Evolutionary conservation across 92 coral and sea anemone species (phyloP), one percentile per base, ranked within the genome.

Genomic region (Epizoanthus scotinus): DNA sequence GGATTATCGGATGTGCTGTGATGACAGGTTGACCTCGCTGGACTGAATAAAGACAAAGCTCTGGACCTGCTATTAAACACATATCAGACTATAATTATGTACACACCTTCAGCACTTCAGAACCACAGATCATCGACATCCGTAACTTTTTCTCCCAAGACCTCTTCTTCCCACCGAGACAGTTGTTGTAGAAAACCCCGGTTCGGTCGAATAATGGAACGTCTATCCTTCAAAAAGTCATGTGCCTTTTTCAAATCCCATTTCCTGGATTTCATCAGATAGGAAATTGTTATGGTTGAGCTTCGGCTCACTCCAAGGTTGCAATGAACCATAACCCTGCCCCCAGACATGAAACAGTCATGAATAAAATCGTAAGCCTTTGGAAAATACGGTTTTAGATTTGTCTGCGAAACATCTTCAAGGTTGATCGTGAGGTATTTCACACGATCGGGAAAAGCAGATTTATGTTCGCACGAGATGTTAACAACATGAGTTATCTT

Each of bases 261-360:
- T 17, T 88, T 86, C 25, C 88, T 83, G 28, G 94, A 85, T 58
- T 96, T 90, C 87, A 96, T 96, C 22, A 96, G 85, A 85, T 96
- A 96, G 21, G 97, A 88, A 59, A 96, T 84, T 10, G 88, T 87
- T 42, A 94, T 85, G 10, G 99, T 91, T 1, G 99, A 96, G 64
- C 99, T 96, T 36, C 99, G 91, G 61, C 99, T 96, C 54, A 96
- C 98, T 19, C 99, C 99, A 38, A 96, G 86, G 82, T 96, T 94
- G 60, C 99, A 96, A 74, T 96, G 99, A 8, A 96, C 96, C 74
- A 96, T 71, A 53, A 89, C 97, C 44, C 96, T 85, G 19, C 99
- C 99, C 19, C 92, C 94, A 17, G 64, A 60, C 64, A 79, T 70
- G 31, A 96, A 66, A 18, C 97, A 95, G 56, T 89, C 78, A 36